These are phyloP conservation scores for human (Homo sapiens) DNA, from an alignment of 2,113 vertebrate genomes.

Conservation along the genomic window DNA sequence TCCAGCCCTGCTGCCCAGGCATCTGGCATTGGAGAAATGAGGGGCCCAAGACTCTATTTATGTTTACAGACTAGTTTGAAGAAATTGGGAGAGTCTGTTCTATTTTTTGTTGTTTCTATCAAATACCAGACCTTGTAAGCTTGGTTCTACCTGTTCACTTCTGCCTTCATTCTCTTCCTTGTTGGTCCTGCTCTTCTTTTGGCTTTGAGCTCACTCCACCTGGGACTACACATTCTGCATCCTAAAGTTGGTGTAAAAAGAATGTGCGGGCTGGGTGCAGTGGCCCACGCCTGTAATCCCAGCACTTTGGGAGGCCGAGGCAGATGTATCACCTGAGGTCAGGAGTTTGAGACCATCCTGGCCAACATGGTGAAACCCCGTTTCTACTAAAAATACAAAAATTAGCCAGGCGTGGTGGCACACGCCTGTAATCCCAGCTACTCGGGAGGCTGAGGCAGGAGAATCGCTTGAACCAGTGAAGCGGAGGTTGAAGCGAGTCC, in stretches of 20 bases:
- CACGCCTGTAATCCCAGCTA: too few relatives aligned
- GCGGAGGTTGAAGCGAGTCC: too few relatives aligned
- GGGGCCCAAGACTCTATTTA: accelerated
- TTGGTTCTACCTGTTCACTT: accelerated
- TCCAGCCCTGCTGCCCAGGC: background rate
- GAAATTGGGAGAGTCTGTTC: background rate
- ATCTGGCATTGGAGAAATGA: background rate
- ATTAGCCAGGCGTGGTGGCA: background rate
- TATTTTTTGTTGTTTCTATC: background rate
- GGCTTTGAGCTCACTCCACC: background rate
- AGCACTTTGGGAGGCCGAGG: background rate
- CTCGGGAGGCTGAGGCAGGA: too few relatives aligned
- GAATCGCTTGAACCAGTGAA: too few relatives aligned
- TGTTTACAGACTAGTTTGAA: accelerated
- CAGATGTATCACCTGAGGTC: background rate
- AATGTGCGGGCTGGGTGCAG: background rate
- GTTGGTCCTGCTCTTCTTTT: background rate
- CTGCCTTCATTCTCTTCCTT: background rate
- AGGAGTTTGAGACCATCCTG: background rate
- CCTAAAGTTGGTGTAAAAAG: background rate
- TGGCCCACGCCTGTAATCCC: background rate
- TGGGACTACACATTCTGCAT: background rate
- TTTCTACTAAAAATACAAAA: background rate
- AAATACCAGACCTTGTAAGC: background rate
- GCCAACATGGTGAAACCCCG: background rate